Evolutionary conservation across 2,797 vertebrate species (phyloP), one percentile per base, ranked within the genome.

Genomic region (Sebastes umbrosus): DNA sequence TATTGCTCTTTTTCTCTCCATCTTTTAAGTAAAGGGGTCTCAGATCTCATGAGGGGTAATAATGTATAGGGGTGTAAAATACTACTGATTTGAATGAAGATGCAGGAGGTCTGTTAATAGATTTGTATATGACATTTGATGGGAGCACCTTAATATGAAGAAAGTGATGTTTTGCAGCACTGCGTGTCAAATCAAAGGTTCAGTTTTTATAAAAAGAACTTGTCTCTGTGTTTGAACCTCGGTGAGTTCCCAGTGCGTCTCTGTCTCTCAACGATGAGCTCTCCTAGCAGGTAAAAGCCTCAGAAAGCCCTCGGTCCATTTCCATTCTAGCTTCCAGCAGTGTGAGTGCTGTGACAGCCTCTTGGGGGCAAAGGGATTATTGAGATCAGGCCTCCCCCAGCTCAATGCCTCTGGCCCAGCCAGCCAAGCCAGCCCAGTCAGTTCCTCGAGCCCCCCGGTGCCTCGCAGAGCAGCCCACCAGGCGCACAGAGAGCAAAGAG

Each of bases 401-500:
- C 95, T 94, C 92, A 85, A 88, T 92, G 94, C 95, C 94, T 94
- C 92, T 94, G 94, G 95, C 93, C 94, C 91, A 90, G 93, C 90
- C 93, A 91, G 91, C 86, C 93, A 83, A 88, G 88, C 88, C 80
- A 86, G 87, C 85, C 91, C 85, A 88, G 91, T 92, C 90, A 86
- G 89, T 85, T 92, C 90, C 88, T 85, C 85, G 22, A 89, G 90
- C 92, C 92, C 93, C 91, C 90, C 80, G 75, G 92, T 91, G 91
- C 86, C 94, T 93, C 83, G 73, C 83, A 86, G 91, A 93, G 90
- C 91, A 94, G 93, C 93, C 93, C 94, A 95, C 93, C 91, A 95
- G 94, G 94, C 93, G 89, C 91, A 94, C 94, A 95, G 93, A 96
- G 95, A 96, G 95, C 95, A 96, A 96, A 95, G 95, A 96, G 95